A percentile compares a stretch with the other conserved stretches of the same genome.
Evolutionary conservation across 1,140 invertebrate species (phyloP).

Genomic region (Eupristina koningsbergeri): DNA sequence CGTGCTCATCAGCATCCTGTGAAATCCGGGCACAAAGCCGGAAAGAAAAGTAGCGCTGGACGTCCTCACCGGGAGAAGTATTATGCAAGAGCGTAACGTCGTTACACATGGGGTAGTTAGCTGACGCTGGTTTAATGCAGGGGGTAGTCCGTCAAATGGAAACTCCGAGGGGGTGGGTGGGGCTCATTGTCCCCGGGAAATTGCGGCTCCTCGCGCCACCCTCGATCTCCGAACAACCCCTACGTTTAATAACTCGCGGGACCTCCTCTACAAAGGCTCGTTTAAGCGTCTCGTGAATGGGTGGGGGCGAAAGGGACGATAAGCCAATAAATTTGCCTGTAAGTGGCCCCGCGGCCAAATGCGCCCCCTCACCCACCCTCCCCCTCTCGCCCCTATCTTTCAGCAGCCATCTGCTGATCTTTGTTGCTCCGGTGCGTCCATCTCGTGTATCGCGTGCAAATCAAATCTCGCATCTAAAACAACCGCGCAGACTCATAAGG

Average conservation of each 20-base stretch:
- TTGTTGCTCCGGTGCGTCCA: background rate
- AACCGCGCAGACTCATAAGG: slow-evolving; percentile 21
- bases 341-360: slow-evolving; percentile 42
- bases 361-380: background rate
- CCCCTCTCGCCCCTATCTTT: background rate
- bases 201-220: background rate
- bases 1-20: background rate
- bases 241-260: slow-evolving; percentile 35
- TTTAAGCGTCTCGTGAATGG: background rate
- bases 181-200: background rate
- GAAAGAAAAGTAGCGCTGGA: background rate
- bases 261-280: background rate
- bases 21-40: background rate
- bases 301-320: slow-evolving; percentile 5
- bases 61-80: background rate
- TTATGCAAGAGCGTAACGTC: background rate
- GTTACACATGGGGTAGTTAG: background rate
- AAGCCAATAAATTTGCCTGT: slow-evolving; percentile 48
- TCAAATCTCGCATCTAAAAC: slow-evolving; percentile 26
- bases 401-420: slow-evolving; percentile 16
- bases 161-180: background rate
- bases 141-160: background rate
- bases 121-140: no score
- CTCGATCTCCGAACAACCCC: background rate
- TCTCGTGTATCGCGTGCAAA: slow-evolving; percentile 25